Percentiles rank a stretch among this genome's conserved stretches.
These are phyloP conservation scores for Zosterops lateralis DNA, from an alignment of 2,113 vertebrate genomes.

Conservation along the genomic window DNA sequence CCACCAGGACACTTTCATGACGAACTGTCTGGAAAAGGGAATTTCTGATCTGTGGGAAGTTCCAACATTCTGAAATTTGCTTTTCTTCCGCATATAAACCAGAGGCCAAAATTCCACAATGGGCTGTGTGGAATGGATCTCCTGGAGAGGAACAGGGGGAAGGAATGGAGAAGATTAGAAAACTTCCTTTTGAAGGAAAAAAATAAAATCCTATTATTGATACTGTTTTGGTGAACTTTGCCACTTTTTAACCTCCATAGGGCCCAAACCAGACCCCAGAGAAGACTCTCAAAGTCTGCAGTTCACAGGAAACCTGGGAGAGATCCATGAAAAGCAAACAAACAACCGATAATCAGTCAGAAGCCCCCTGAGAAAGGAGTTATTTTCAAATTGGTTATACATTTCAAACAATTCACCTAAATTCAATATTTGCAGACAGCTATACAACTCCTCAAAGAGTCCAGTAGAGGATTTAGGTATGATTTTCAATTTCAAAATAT, in stretches of 20 bases:
- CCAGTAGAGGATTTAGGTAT: neutral
- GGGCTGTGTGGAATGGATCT: neutral
- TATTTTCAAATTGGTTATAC: neutral
- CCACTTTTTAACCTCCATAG: neutral
- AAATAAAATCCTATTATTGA: neutral
- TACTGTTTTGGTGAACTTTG: neutral
- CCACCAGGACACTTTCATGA: neutral
- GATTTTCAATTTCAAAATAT: neutral
- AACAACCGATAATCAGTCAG: neutral
- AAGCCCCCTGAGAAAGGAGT: neutral
- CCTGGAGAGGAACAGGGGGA: neutral
- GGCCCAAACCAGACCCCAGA: neutral
- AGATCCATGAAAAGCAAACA: neutral
- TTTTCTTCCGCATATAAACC: neutral
- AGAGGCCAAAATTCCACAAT: slow-evolving; percentile 45
- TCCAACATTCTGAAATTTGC: neutral
- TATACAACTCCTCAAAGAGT: neutral
- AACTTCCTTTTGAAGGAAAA: neutral
- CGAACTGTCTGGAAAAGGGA: neutral
- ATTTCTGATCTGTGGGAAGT: slow-evolving; percentile 24
- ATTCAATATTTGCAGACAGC: neutral
- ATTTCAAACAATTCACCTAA: neutral
- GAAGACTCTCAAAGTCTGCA: neutral
- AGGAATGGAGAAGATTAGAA: neutral
- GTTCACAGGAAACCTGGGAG: neutral